Conservation (phyloP, 2,888 invertebrate species). For the Pristionchus maxplancki region DNA sequence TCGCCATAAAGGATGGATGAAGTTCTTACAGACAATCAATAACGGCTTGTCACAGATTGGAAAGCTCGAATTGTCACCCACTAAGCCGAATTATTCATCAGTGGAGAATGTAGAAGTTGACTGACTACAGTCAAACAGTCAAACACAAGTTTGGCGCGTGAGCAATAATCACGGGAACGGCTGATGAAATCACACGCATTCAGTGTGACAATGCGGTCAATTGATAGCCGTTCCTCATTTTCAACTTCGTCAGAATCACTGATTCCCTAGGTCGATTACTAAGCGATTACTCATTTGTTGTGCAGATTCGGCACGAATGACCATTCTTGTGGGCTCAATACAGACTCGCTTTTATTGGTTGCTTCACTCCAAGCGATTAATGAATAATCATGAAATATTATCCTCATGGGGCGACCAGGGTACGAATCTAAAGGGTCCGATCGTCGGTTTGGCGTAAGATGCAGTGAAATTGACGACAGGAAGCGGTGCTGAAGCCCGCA, state of each 20-base stretch:
- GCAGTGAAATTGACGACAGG: neutral
- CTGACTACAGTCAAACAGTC: too few relatives aligned
- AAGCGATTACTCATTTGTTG: neutral
- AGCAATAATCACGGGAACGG: neutral
- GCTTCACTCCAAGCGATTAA: neutral
- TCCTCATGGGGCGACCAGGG: neutral
- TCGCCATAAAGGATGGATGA: too few relatives aligned
- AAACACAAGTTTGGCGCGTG: neutral
- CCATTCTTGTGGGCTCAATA: neutral
- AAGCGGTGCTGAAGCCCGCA: neutral
- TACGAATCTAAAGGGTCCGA: neutral
- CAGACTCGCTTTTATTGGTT: neutral
- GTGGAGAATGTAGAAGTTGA: too few relatives aligned
- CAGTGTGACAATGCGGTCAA: neutral
- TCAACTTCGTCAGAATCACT: neutral
- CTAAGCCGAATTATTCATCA: too few relatives aligned
- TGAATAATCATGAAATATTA: neutral
- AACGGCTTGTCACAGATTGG: too few relatives aligned
- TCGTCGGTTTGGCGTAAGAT: neutral
- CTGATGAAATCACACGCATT: neutral
- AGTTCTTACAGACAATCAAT: too few relatives aligned
- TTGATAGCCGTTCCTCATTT: neutral
- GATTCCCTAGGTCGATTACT: neutral
- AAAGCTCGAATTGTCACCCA: too few relatives aligned
- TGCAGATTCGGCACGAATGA: neutral